phyloP scores from a whole-genome alignment of 2,888 invertebrate species.

The Clistopyga incitator region DNA sequence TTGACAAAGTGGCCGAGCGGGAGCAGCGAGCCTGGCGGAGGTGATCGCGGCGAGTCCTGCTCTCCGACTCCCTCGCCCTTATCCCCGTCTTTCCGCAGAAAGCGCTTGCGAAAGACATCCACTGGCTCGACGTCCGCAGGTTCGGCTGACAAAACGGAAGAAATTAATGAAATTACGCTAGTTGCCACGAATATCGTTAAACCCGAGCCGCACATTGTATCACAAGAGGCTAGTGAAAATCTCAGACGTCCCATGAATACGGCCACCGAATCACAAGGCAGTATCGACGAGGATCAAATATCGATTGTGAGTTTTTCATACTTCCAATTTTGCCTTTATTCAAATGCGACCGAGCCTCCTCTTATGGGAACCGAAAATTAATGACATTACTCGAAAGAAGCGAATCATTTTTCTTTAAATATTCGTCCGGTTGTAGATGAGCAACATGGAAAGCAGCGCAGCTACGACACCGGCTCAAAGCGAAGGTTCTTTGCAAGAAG shows the following conservation, averaged over 20 bases:
- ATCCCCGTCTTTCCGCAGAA: constrained; percentile 87
- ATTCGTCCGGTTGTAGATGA: constrained; percentile 78
- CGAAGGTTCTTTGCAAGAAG: constrained; percentile 80
- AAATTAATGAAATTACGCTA: constrained; percentile 81
- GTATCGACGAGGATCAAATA: constrained; percentile 82
- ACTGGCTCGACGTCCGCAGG: constrained; percentile 85
- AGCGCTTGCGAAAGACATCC: constrained; percentile 88
- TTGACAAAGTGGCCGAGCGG: constrained; percentile 90
- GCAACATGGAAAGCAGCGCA: constrained; percentile 81
- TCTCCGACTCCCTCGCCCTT: constrained; percentile 85
- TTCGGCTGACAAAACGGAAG: constrained; percentile 80
- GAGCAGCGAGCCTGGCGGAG: constrained; percentile 79
- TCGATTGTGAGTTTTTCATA: constrained; percentile 77
- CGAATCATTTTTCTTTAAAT: constrained; percentile 37
- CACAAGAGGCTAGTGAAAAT: constrained; percentile 77
- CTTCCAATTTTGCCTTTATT: constrained; percentile 20
- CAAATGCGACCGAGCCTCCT: no score
- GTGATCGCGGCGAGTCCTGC: constrained; percentile 80
- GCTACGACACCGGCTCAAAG: constrained; percentile 79
- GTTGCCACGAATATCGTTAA: constrained; percentile 82
- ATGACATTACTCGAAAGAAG: no score
- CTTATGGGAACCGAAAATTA: no score
- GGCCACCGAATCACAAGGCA: constrained; percentile 81
- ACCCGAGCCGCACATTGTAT: constrained; percentile 79
- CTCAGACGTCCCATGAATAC: constrained; percentile 78